phyloP scores from a whole-genome alignment of 2,113 vertebrate species.

The Syrmaticus mikado region DNA sequence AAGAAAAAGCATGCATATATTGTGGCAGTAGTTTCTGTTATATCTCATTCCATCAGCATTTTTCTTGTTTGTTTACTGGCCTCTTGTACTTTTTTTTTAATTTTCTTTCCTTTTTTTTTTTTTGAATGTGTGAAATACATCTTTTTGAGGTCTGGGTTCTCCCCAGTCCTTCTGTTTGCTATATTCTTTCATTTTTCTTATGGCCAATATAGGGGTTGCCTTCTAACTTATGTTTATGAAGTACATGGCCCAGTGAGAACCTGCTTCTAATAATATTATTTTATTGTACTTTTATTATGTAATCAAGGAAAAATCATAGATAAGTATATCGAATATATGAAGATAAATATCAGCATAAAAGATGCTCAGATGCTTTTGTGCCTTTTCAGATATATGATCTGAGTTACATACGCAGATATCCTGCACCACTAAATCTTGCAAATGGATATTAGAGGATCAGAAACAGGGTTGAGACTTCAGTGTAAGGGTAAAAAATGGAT shows the following conservation, averaged over 20 bases:
- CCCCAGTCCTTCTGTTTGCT: neutral
- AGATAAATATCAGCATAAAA: neutral
- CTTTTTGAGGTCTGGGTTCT: neutral
- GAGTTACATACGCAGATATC: neutral
- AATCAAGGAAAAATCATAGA: neutral
- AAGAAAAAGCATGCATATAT: neutral
- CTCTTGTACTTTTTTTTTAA: neutral
- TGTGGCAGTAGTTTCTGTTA: neutral
- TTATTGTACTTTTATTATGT: neutral
- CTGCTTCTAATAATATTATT: neutral
- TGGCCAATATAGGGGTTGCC: neutral
- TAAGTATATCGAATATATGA: neutral
- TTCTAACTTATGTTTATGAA: neutral
- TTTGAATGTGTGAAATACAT: neutral
- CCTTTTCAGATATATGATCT: neutral
- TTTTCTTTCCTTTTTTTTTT: neutral
- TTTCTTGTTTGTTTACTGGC: neutral
- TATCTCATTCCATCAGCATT: neutral
- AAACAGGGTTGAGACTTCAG: neutral
- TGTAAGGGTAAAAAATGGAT: neutral
- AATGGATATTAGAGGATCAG: neutral
- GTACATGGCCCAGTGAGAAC: neutral
- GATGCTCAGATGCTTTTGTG: neutral
- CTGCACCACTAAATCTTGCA: neutral
- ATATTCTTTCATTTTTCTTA: neutral